phyloP scores from a whole-genome alignment of 2,888 invertebrate genomes.

The Hartigia nigra region DNA sequence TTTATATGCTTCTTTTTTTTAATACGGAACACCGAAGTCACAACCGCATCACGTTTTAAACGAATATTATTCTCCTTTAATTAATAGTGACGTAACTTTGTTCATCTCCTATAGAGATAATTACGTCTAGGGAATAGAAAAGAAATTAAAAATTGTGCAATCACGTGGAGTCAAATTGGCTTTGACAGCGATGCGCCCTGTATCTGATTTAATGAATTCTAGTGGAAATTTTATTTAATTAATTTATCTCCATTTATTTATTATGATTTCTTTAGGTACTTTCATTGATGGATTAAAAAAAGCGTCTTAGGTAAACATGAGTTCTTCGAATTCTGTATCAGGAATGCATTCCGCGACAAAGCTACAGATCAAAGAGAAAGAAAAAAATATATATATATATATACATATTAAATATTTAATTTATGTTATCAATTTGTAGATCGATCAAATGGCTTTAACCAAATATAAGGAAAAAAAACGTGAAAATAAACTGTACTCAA shows the following conservation, averaged over 20 bases:
- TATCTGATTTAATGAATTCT: neutral
- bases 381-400: neutral
- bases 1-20: neutral
- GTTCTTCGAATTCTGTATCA: neutral
- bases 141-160: neutral
- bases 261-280: neutral
- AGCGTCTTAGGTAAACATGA: neutral
- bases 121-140: neutral
- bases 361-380: neutral
- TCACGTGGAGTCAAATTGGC: slow-evolving; percentile 11
- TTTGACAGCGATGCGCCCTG: slow-evolving; percentile 17
- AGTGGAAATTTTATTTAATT: neutral
- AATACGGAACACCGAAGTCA: neutral
- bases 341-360: neutral
- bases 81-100: neutral
- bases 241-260: neutral
- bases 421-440: slow-evolving; percentile 9
- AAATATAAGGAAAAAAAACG: slow-evolving; percentile 19
- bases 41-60: neutral
- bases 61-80: neutral
- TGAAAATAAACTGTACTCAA: slow-evolving; percentile 38
- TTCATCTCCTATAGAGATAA: neutral
- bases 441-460: slow-evolving; percentile 17
- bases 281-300: neutral
- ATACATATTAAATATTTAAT: neutral